Base-by-base conservation (phyloP, 37 sponge, comb jelly and placozoan genomes). In the Dysidea cf. avara region DNA sequence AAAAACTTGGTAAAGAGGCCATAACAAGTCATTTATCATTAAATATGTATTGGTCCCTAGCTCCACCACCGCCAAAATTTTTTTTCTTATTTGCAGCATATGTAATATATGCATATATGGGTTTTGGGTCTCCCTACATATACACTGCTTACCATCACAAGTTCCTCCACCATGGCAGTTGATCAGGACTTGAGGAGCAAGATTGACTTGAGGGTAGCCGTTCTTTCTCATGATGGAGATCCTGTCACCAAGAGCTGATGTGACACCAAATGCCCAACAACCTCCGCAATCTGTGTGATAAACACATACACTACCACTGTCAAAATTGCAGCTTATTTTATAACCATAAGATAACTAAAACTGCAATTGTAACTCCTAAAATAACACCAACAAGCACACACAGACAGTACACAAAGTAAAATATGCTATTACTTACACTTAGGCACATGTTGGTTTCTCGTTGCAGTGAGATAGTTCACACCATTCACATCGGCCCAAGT, bases 201-300 rank as follows among this genome's bases (percentile, higher is more conserved):
- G 82, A 25, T 77, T 52, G 60, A 90, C 69, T 33, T 65, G 59
- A 28, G 91, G 91, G 61, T 61, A 90, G 29, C 74, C 56, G 28
- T 47, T 63, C 32, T 90, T 90, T 14, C 78, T 53, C 78, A 84
- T 64, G 34, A 90, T 90, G 53, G 81, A 46, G 35, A 90, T 79
- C 51, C 91, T 39, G 58, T 90, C 91, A 77, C 84, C 67, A 7
- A 90, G 78, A 53, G 91, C 85, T 28, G 91, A 90, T 3, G 91
- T 90, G 34, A 85, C 66, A 2, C 91, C 91, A 70, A 80, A 62
- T 21, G 91, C 91, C 91, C 91, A 90, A 74, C 91, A 90, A 17
- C 82, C 81, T 1, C 91, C 91, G 76, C 91, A 90, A 65, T 90
- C 91, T 90, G 81, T 31, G 43, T 7, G 17, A 29, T 17, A 24